A percentile compares a stretch with the other conserved stretches of the same genome.
Conservation (phyloP, 2,797 vertebrate genomes). For the Peromyscus nudipes region DNA sequence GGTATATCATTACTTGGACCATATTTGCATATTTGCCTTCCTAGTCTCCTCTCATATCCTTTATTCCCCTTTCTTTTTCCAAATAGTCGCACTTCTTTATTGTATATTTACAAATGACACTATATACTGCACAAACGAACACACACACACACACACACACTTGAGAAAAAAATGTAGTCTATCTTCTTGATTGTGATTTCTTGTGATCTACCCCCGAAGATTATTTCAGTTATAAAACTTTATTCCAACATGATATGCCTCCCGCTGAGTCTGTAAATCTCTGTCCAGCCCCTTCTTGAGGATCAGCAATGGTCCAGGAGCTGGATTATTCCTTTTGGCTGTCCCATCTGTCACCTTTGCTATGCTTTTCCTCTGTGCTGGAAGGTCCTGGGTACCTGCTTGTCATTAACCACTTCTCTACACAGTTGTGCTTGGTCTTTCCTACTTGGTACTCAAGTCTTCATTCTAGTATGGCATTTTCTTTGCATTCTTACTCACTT, state of each 20-base stretch:
- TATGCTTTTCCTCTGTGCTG: not conserved
- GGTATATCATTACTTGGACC: not conserved
- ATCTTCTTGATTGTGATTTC: not conserved
- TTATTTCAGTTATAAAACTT: not conserved
- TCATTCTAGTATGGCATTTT: not conserved
- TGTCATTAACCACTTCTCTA: not conserved
- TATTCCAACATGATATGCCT: accelerated
- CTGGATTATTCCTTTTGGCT: not conserved
- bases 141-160: not conserved
- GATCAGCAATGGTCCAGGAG: not conserved
- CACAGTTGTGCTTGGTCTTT: not conserved
- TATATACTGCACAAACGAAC: not conserved
- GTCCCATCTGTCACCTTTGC: not conserved
- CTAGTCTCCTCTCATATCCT: not conserved
- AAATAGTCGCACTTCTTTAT: not conserved
- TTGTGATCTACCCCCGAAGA: not conserved
- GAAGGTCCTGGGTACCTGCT: not conserved
- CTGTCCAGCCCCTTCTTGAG: not conserved
- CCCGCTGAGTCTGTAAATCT: no score
- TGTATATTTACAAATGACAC: not conserved
- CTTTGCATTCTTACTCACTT: not conserved
- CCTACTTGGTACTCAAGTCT: not conserved
- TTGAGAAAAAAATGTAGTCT: not conserved
- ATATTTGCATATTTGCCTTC: not conserved
- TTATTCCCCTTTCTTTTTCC: not conserved